Base-by-base conservation (phyloP, 1,140 invertebrate species). In the Thereuonema tuberculata region DNA sequence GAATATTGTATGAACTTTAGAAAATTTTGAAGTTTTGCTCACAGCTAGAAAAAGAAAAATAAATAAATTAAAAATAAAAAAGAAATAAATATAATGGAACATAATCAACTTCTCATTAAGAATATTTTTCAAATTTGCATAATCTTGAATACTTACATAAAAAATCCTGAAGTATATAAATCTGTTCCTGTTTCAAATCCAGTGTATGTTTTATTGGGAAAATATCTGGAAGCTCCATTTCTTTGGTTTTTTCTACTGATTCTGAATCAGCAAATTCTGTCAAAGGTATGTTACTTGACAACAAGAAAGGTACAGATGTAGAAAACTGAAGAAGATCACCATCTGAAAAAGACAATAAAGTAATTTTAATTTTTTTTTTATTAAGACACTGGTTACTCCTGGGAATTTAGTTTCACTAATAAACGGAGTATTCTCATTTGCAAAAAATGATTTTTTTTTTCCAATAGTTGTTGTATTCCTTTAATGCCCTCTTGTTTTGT, bases 1-100 rank as follows among this genome's bases (percentile, higher is more conserved):
- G 68, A 88, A 81, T 25, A 87, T 76, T 48, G 87, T 91, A 64
- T 93, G 88, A 5, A 82, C 78, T 67, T 82, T 75, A 17, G 62
- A 58, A 63, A 63, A 68, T 24, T 53, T 62, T 25, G 60, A 63
- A 25, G 48, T 48, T 20, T 61, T n/a, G 15, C 54, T 54, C n/a
- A 64, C 63, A 58, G 64, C 68, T 71, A 60, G 23, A 64, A 65
- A 17, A 52, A 60, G 54, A 27, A 46, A 47, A 53, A n/a, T 17
- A 14, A 58, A 49, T 20, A 55, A 15, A 29, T 15, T 53, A 21
- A 17, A 5, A 9, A 37, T 9, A 37, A 37, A 37, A 37, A 37
- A 37, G 17, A 37, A 37, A 37, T 37, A 37, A 37, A 5, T 5
- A 17, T 37, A 9, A 37, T 9, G 5, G 5, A 37, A 37, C 17